Evolutionary conservation across 92 coral and sea anemone genomes (phyloP), one percentile per base, ranked within the genome.

Genomic region (Siderastrea siderea): DNA sequence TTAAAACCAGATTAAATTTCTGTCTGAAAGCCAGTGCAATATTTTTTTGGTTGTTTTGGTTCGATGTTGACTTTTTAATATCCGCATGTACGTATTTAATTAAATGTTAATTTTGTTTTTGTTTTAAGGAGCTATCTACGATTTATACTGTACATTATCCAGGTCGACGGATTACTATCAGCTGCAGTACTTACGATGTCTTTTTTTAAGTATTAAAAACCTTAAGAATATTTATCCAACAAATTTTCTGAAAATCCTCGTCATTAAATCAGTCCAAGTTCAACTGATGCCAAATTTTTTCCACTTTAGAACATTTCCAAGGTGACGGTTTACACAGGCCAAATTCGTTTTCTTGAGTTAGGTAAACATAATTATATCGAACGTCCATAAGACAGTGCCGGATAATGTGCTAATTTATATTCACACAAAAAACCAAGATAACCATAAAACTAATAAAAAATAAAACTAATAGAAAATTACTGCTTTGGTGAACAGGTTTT

Each of bases 301-400:
- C 68, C 47, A 43, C 61, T 10, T 17, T 47, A 17, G 45, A n/a
- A 47, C 13, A 62, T 78, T 78, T 61, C 71, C 52, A 13, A 78
- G 69, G 82, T 47, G 14, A 61, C 70, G 47, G 5, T 78, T 47
- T 15, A 78, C 17, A 60, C 14, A 9, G 47, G 26, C 45, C 59
- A 75, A 75, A 17, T 16, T 10, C 43, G 38, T 11, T 58, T 44
- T 14, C 66, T 4, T 47, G 58, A 47, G 58, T 47, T 17, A n/a
- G 58, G 83, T 79, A 79, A 79, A 79, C 83, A 79, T 63, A 61
- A 65, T 79, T 64, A n/a, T 8, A 55, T 7, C 0, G 61, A 55
- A 55, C 61, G 12, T 55, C 12, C 61, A 55, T 26, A 26, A 26
- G 38, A 26, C 38, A 26, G 38, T 26, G 38, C 38, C 43, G 16